Evolutionary conservation across 2,888 invertebrate genomes (phyloP), one percentile per base, ranked within the genome.

Genomic region (Drosophila aldrichi): DNA sequence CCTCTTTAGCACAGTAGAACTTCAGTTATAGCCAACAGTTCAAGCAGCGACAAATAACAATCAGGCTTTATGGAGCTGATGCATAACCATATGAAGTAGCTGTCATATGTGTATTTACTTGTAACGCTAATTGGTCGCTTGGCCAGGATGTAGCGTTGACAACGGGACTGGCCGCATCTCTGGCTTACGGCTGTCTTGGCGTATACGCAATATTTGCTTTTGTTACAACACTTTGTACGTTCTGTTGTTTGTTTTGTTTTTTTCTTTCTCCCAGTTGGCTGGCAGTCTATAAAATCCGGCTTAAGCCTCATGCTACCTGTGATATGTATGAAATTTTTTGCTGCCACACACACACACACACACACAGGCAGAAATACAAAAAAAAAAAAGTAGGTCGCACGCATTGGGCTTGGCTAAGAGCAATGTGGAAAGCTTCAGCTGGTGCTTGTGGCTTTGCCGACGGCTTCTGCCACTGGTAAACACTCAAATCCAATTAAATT

Each of bases 401-500:
- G 63, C 78, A 61, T 69, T 60, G 65, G 72, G 20, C 56, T 57
- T 40, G 71, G 67, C 62, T 55, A 69, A 69, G 66, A 49, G 69
- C 29, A 48, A 70, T 69, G 52, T 70, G 70, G 61, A 61, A 82
- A 82, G 77, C 70, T 84, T 84, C 77, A 70, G 84, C 83, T 80
- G 72, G 68, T 77, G 79, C 77, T 77, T 87, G 85, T 77, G 82
- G 82, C 88, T 85, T 86, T 81, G 82, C 87, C 63, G 78, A 65
- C 87, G 89, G 87, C 84, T 83, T 83, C 81, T 79, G 80, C 80
- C 85, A 74, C 82, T 81, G 88, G 86, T 87, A 87, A 87, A 89
- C 88, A 85, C 89, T 89, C 88, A 87, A 87, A 87, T 87, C 86
- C 86, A 87, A 87, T 87, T 87, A 87, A 87, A 89, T 87, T 89